Percentiles rank a stretch among this genome's conserved stretches.
These are phyloP conservation scores for Sapayoa aenigma DNA, from an alignment of 2,113 vertebrate genomes.

Conservation along the genomic window DNA sequence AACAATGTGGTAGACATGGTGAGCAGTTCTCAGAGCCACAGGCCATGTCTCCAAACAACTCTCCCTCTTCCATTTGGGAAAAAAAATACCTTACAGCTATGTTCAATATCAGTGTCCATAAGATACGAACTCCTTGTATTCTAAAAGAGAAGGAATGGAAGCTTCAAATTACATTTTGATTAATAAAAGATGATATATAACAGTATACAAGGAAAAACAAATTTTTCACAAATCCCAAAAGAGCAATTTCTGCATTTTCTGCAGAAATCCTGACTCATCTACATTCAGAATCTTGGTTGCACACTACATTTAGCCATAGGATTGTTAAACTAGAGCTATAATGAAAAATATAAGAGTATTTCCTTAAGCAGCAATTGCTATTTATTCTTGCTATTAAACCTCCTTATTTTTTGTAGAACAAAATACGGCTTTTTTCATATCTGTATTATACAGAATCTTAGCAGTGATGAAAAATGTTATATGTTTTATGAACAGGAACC, in stretches of 20 bases:
- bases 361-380: background rate
- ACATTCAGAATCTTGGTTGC: background rate
- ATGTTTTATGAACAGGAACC: background rate
- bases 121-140: background rate
- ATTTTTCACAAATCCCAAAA: background rate
- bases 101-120: background rate
- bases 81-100: background rate
- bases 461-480: background rate
- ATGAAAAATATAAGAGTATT: background rate
- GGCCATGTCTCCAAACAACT: background rate
- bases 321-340: background rate
- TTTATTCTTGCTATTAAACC: background rate
- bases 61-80: background rate
- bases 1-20: fast-evolving
- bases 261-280: background rate
- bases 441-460: background rate
- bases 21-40: background rate
- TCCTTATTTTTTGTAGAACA: background rate
- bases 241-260: background rate
- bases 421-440: background rate
- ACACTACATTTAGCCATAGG: background rate
- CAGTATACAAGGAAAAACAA: background rate
- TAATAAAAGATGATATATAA: constrained; percentile 26
- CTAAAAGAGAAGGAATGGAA: background rate
- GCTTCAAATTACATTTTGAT: constrained; percentile 16